phyloP scores from a whole-genome alignment of 2,888 invertebrate species.

The Gymnocheta viridis region DNA sequence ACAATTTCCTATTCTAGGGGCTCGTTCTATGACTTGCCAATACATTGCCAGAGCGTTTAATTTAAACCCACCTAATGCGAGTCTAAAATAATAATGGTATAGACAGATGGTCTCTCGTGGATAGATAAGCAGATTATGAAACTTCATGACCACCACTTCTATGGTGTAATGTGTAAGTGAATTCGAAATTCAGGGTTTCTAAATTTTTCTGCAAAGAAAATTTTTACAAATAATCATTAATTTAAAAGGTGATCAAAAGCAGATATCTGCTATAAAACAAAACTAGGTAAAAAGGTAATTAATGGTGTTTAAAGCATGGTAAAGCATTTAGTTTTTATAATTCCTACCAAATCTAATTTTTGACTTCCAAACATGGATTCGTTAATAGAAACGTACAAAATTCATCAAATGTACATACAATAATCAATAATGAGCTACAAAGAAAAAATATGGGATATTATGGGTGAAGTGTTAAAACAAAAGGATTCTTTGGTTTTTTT shows the following conservation, averaged over 20 bases:
- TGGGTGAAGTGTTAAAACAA: background rate
- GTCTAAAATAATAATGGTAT: constrained; percentile 31
- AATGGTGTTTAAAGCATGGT: constrained; percentile 26
- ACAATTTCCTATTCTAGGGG: constrained; percentile 73
- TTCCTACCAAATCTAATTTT: background rate
- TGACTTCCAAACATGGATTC: background rate
- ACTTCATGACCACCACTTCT: constrained; percentile 34
- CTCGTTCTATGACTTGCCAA: constrained; percentile 66
- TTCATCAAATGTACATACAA: background rate
- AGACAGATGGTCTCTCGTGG: constrained; percentile 38
- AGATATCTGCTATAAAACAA: background rate
- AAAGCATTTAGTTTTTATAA: constrained; percentile 37
- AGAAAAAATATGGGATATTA: background rate
- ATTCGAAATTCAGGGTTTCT: constrained; percentile 41
- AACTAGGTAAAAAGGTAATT: constrained; percentile 34
- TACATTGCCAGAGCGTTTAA: constrained; percentile 57
- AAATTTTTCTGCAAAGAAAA: constrained; percentile 27
- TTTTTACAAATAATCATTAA: background rate
- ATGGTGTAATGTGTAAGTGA: constrained; percentile 57
- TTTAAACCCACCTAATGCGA: constrained; percentile 42
- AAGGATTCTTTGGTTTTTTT: background rate
- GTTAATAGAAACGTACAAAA: background rate
- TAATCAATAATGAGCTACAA: no score
- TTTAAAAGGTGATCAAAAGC: constrained; percentile 19
- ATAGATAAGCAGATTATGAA: constrained; percentile 48